These are phyloP conservation scores for Gracilinanus agilis DNA, from an alignment of 2,113 vertebrate genomes.

Conservation along the genomic window DNA sequence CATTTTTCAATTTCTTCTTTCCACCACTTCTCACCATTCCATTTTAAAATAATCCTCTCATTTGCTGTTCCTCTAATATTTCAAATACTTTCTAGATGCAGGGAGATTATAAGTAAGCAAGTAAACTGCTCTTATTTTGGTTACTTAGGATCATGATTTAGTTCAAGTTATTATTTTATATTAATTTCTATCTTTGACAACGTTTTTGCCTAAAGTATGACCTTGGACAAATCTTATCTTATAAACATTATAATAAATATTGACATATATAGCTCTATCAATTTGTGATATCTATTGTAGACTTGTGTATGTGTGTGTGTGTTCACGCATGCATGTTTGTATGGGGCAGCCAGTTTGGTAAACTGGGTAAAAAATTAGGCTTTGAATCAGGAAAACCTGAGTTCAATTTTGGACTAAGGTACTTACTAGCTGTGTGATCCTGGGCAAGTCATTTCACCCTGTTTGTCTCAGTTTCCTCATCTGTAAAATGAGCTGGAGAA, in stretches of 20 bases:
- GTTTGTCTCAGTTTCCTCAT: too few species aligned
- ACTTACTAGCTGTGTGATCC: too few species aligned
- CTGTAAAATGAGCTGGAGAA: too few species aligned
- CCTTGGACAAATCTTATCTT: not conserved
- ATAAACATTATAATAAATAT: not conserved
- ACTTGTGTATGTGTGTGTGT: too few species aligned
- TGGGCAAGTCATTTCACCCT: too few species aligned
- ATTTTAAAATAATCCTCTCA: not conserved
- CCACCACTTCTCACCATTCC: not conserved
- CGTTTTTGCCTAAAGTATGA: not conserved
- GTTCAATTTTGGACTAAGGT: too few species aligned
- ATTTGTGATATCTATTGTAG: too few species aligned
- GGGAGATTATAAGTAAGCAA: not conserved
- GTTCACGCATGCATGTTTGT: too few species aligned
- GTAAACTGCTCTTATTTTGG: not conserved
- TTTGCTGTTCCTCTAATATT: not conserved
- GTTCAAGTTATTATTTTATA: not conserved
- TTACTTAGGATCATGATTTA: not conserved
- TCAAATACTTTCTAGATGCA: not conserved
- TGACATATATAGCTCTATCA: not conserved
- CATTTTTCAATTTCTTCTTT: not conserved
- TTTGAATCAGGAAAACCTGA: too few species aligned
- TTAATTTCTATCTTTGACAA: not conserved
- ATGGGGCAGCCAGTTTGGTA: too few species aligned
- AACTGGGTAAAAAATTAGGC: too few species aligned